Conservation (phyloP, 2,797 vertebrate species). For the Melanotaenia pygmaea region DNA sequence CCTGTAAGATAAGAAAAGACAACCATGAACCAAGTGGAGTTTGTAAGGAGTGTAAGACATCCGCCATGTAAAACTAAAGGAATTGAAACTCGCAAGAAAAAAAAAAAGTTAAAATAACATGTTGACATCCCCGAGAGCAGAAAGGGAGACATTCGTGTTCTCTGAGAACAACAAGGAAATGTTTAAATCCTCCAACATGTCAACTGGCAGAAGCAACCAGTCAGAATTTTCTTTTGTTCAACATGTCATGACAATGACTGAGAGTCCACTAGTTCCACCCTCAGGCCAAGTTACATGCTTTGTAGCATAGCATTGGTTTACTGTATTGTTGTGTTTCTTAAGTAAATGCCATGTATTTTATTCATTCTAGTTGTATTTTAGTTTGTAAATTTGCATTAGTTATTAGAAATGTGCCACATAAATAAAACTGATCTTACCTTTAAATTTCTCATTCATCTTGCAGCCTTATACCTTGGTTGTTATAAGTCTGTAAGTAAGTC, state of each 20-base stretch:
- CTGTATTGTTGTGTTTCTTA: not conserved
- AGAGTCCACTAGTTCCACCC: slow-evolving; percentile 32
- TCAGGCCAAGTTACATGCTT: not conserved
- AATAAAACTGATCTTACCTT: not conserved
- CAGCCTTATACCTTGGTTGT: not conserved
- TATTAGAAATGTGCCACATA: not conserved
- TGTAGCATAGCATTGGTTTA: not conserved
- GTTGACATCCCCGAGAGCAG: not conserved
- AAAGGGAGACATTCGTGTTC: not conserved
- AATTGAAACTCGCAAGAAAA: no score
- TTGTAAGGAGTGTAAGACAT: not conserved
- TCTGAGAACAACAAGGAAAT: no score
- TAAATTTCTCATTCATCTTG: not conserved
- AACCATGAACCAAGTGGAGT: not conserved
- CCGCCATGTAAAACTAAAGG: not conserved
- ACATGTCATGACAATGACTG: no score
- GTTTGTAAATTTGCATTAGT: not conserved
- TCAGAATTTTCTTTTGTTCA: no score
- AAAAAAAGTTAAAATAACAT: not conserved
- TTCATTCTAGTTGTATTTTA: not conserved
- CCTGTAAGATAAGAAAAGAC: slow-evolving; percentile 68
- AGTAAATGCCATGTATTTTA: not conserved
- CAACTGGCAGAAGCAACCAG: not conserved
- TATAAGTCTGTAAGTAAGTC: not conserved
- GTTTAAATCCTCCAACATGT: not conserved